Evolutionary conservation across 2,888 invertebrate genomes (phyloP).

Genomic region (Zootermopsis nevadensis): DNA sequence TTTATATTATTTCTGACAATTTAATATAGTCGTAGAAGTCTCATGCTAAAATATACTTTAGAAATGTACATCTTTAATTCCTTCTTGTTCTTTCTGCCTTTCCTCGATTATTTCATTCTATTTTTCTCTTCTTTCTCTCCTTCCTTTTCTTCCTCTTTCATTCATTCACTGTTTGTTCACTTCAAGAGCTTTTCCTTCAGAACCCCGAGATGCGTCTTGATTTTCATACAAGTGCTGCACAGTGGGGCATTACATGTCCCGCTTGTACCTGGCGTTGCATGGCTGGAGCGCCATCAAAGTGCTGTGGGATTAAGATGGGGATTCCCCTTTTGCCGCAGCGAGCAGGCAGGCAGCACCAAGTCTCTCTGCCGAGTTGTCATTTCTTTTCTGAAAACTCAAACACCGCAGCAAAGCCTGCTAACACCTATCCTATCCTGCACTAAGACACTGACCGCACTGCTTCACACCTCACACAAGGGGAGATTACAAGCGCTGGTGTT

Average conservation of each 20-base stretch:
- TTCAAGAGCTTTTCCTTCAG: neutral
- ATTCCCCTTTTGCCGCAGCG: conserved; percentile 17
- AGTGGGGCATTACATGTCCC: neutral
- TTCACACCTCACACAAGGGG: conserved; percentile 4
- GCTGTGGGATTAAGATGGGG: conserved; percentile 26
- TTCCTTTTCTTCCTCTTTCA: too few species aligned
- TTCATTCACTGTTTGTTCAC: neutral
- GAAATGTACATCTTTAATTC: too few species aligned
- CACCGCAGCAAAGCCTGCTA: conserved; percentile 32
- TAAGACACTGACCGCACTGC: conserved; percentile 17
- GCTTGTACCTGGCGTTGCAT: neutral
- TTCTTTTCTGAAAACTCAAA: conserved; percentile 32
- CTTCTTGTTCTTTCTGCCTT: neutral
- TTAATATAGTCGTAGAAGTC: too few species aligned
- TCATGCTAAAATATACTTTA: too few species aligned
- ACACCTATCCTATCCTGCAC: conserved; percentile 28
- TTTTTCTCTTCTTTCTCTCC: neutral
- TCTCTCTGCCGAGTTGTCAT: conserved; percentile 38
- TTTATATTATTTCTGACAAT: too few species aligned
- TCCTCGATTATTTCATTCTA: neutral
- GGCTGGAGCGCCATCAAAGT: conserved; percentile 17
- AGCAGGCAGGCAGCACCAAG: neutral
- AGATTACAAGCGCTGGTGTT: conserved; percentile 4
- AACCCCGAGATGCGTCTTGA: too few species aligned
- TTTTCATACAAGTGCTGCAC: neutral